Base-by-base conservation (phyloP, 1,140 invertebrate species). In the Zaprionus ghesquierei region DNA sequence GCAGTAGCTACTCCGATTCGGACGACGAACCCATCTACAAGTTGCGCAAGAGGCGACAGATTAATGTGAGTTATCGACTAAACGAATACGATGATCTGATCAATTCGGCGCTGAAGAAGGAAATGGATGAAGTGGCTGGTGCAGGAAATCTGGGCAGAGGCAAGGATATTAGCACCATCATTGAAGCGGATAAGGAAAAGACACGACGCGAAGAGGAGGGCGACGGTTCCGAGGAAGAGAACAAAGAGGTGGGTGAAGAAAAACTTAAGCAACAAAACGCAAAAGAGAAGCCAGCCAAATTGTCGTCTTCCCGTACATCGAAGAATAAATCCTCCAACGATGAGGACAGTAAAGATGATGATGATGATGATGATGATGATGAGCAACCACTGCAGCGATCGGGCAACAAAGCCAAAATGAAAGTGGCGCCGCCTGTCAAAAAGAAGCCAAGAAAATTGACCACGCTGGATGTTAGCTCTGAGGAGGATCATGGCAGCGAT, bases 21-120 rank as follows among this genome's bases (percentile, higher is more conserved):
- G 94, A 94, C 5, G 93, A 95, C 76, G 96, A 96, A 74, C 96
- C 96, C 1, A 95, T 97, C 63, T 97, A 97, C 92, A 95, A 97
- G 75, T 92, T 97, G 72, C 93, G 96, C 6, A 95, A 96, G 82
- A 93, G 97, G 18, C 93, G 95, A 12, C 94, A 95, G 81, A 93
- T 95, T 51, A 95, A 96, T 20, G 95, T 97, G 49, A 98, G 95
- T 77, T 97, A 98, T 80, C 94, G 95, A 56, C 96, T 98, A 75
- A 97, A 97, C 87, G 97, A 98, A 90, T 99, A 97, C 92, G 98
- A 99, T 92, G 96, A 98, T 15, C 94, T 99, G 78, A 99, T 99
- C 50, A 97, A 97, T 87, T 97, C 96, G 51, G 98, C 98, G 12
- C 96, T 98, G 61, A 95, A 97, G 92, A 95, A 96, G 63, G 95